Base-by-base conservation (phyloP, 2,888 invertebrate genomes). In the Toxonevra muliebris region DNA sequence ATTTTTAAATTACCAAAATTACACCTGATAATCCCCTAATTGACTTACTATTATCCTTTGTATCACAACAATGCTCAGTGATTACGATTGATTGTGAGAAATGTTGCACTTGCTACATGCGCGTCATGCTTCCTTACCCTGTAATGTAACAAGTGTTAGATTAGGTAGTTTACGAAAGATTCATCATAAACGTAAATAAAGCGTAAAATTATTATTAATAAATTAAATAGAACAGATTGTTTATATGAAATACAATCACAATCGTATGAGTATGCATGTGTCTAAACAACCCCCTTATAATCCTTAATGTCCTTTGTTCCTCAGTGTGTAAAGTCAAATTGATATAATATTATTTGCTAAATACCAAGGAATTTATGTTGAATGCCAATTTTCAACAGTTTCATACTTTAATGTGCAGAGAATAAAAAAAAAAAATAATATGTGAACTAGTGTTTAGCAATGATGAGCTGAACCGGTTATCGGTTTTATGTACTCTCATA, bases 131-230 rank as follows among this genome's bases (percentile, higher is more conserved):
- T 53, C 40, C 12, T 43, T 10, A 19, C 57, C n/a, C 52, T n/a
- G 50, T 62, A 50, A 66, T 40, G 68, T 63, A 70, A 63, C 66
- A 66, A 60, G 30, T 30, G 30, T 30, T 30, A 30, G 30, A 30
- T 30, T 7, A 30, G n/a, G n/a, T n/a, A n/a, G 30, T 30, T 30
- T 30, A 30, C 30, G 2, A 30, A 30, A 30, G 30, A 30, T 30
- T 30, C 30, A 30, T 30, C 30, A 30, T 2, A 2, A 30, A 30
- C 30, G 59, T 58, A 61, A 62, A 68, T 52, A 62, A 69, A 64
- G 69, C 69, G 69, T 71, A 55, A 71, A 71, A 71, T 70, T 71
- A 63, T 68, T 63, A 69, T 65, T 66, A 70, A 67, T 66, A 60
- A 69, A 71, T 71, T 67, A 68, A 66, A 65, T 66, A 53, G 42